Conservation (phyloP, 2,113 vertebrate genomes). For the Salvelinus alpinus region DNA sequence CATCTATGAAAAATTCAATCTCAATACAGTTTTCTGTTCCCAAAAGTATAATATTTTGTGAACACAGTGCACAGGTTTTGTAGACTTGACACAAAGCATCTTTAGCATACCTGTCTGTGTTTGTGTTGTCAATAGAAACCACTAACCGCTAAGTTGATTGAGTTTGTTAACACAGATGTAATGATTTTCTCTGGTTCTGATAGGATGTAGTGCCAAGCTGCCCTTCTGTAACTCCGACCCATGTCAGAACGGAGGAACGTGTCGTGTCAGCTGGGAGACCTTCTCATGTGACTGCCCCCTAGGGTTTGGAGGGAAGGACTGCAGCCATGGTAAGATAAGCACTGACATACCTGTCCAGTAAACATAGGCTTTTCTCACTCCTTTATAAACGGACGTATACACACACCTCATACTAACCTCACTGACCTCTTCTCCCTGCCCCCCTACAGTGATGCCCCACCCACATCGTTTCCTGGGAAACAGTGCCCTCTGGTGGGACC, state of each 20-base stretch:
- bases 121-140: too few relatives aligned
- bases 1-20: too few relatives aligned
- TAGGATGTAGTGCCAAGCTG: slow-evolving; percentile 93
- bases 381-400: neutral
- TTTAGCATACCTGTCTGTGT: too few relatives aligned
- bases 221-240: slow-evolving; percentile 90
- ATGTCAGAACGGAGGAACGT: slow-evolving; percentile 91
- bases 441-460: slow-evolving; percentile 86
- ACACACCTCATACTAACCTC: neutral
- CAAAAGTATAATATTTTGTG: too few relatives aligned
- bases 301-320: slow-evolving; percentile 95
- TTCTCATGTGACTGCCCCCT: slow-evolving; percentile 92
- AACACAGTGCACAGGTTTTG: too few relatives aligned
- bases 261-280: slow-evolving; percentile 92
- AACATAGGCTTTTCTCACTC: neutral
- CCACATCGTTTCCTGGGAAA: slow-evolving; percentile 91
- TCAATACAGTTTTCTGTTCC: too few relatives aligned
- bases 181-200: slow-evolving; percentile 1
- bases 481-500: slow-evolving; percentile 91
- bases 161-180: neutral
- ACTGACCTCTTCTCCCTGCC: slow-evolving; percentile 62
- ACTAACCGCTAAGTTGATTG: neutral
- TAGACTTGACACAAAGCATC: too few relatives aligned
- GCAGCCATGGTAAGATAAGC: slow-evolving; percentile 84
- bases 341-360: neutral